Conservation (phyloP, 1,140 invertebrate genomes). For the Pseudomyrmex flavicornis region DNA sequence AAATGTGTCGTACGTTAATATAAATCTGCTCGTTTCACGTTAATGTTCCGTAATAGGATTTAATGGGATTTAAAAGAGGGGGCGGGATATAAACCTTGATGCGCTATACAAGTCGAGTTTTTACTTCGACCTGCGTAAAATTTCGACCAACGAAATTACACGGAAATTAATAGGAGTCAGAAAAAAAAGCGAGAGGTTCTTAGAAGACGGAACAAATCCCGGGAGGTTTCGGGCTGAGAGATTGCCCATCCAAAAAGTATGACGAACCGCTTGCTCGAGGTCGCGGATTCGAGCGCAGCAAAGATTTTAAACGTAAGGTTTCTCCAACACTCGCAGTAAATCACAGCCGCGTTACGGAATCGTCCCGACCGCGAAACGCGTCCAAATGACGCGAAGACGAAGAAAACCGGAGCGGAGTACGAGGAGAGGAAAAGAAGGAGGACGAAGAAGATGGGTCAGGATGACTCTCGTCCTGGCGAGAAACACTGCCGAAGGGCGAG, state of each 20-base stretch:
- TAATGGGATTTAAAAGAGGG: background rate
- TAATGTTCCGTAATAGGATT: background rate
- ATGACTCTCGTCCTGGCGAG: slow-evolving; percentile 45
- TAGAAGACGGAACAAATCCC: slow-evolving; percentile 32
- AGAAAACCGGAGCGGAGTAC: slow-evolving; percentile 67
- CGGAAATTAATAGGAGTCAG: slow-evolving; percentile 28
- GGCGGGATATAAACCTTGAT: background rate
- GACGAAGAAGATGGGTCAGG: slow-evolving; percentile 12
- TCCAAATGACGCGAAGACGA: slow-evolving; percentile 74
- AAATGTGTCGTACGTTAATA: background rate
- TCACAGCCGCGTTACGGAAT: slow-evolving; percentile 79
- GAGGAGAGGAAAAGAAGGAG: slow-evolving; percentile 28
- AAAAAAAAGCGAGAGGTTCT: slow-evolving; percentile 38
- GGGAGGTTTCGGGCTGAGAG: background rate
- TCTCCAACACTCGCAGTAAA: slow-evolving; percentile 75
- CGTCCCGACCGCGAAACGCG: slow-evolving; percentile 67
- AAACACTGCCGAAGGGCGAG: slow-evolving; percentile 44
- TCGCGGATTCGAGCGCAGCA: slow-evolving; percentile 28
- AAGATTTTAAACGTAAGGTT: slow-evolving; percentile 60
- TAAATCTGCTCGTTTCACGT: background rate
- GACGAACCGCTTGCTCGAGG: background rate
- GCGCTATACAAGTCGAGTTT: background rate
- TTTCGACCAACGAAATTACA: slow-evolving; percentile 30
- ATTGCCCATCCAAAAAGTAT: slow-evolving; percentile 21
- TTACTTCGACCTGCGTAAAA: slow-evolving; percentile 1